A percentile compares a stretch with the other conserved stretches of the same genome.
These are phyloP conservation scores for Cirrhinus molitorella DNA, from an alignment of 2,797 vertebrate genomes.

Conservation along the genomic window DNA sequence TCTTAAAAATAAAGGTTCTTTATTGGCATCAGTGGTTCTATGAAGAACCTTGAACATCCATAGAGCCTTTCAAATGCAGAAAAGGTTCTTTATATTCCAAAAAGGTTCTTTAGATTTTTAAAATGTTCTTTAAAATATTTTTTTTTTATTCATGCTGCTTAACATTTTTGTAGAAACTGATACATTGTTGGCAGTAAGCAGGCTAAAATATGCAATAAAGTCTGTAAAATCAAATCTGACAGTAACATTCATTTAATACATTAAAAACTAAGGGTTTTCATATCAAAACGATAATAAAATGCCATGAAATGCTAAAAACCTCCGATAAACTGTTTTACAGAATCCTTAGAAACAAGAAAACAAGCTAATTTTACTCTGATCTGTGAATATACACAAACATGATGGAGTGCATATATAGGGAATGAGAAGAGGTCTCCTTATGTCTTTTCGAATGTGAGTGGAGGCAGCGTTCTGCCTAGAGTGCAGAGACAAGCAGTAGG, in stretches of 20 bases:
- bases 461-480: neutral
- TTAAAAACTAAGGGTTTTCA: neutral
- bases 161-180: neutral
- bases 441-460: neutral
- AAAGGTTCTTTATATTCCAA: too few relatives aligned
- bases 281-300: neutral
- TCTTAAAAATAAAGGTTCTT: too few relatives aligned
- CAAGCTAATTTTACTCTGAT: conserved; percentile 1
- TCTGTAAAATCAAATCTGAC: neutral
- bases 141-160: neutral
- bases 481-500: conserved; percentile 22
- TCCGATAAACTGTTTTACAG: neutral
- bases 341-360: neutral
- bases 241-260: neutral
- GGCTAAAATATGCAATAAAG: neutral
- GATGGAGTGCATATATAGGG: neutral
- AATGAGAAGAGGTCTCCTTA: neutral
- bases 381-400: conserved; percentile 4
- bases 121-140: too few relatives aligned
- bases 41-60: too few relatives aligned
- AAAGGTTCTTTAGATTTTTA: too few relatives aligned
- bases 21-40: too few relatives aligned
- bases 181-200: neutral
- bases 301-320: neutral
- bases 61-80: too few relatives aligned